Conservation (phyloP, 2,888 invertebrate genomes). For the Plebejus anna region DNA sequence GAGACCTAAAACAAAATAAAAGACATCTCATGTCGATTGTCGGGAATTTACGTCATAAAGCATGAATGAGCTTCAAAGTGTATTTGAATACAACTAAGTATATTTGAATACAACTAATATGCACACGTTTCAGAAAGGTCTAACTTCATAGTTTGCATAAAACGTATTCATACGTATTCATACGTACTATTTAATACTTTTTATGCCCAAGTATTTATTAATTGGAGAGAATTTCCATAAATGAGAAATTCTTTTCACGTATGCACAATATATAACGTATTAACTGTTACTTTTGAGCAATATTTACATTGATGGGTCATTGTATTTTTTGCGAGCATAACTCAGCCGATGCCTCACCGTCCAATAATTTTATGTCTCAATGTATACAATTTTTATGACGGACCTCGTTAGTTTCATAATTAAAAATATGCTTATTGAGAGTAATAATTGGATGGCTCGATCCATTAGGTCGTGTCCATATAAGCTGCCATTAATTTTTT, state of each 20-base stretch:
- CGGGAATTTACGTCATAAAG: constrained; percentile 2
- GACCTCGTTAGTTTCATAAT: constrained; percentile 26
- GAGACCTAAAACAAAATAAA: constrained; percentile 25
- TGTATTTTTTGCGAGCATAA: constrained; percentile 1
- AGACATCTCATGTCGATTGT: constrained; percentile 5
- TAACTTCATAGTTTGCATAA: background rate
- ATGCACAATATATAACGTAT: background rate
- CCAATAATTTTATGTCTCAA: constrained; percentile 32
- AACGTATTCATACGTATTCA: background rate
- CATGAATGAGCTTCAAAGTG: constrained; percentile 7
- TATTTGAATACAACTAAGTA: background rate
- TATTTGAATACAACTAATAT: background rate
- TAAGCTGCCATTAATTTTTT: constrained; percentile 62
- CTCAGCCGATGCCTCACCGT: constrained; percentile 30
- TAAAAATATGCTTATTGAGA: constrained; percentile 34
- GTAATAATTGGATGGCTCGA: constrained; percentile 25
- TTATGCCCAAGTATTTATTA: background rate
- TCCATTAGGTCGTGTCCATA: constrained; percentile 48
- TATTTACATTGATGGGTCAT: constrained; percentile 3
- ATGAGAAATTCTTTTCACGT: background rate
- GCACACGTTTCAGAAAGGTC: background rate
- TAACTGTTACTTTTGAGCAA: constrained; percentile 5
- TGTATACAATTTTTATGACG: constrained; percentile 20
- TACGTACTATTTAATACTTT: background rate
- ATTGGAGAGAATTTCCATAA: constrained; percentile 1